These are phyloP conservation scores for Porites lobata DNA, from an alignment of 92 coral and sea anemone species.

Conservation along the genomic window DNA sequence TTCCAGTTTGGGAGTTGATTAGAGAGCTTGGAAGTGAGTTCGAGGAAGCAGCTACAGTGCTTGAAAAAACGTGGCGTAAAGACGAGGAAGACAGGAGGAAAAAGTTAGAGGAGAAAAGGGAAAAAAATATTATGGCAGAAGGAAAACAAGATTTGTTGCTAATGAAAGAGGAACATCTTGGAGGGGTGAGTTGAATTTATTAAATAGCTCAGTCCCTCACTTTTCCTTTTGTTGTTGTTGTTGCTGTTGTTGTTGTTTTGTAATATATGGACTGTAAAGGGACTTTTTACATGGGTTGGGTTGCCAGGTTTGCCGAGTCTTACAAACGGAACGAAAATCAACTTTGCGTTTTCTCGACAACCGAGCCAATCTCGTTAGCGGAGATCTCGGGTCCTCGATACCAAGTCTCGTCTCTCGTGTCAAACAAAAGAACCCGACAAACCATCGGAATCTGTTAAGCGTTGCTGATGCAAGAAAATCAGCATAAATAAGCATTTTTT, in stretches of 20 bases:
- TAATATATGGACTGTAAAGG: too few relatives aligned
- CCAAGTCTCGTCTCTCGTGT: too few relatives aligned
- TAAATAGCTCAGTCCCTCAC: background rate
- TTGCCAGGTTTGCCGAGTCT: too few relatives aligned
- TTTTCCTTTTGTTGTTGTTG: background rate
- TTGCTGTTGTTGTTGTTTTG: background rate
- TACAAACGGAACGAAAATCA: too few relatives aligned
- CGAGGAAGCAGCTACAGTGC: background rate
- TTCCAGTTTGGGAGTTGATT: constrained; percentile 30
- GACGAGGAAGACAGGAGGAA: background rate
- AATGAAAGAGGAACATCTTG: background rate
- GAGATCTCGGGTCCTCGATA: too few relatives aligned
- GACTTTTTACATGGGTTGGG: too few relatives aligned
- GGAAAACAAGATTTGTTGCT: background rate
- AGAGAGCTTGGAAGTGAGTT: constrained; percentile 5
- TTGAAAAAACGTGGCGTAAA: background rate
- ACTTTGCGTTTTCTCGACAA: too few relatives aligned
- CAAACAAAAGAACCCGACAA: too few relatives aligned
- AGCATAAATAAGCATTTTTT: too few relatives aligned
- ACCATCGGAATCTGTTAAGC: too few relatives aligned
- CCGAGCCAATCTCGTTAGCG: too few relatives aligned
- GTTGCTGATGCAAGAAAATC: too few relatives aligned
- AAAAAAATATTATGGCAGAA: background rate
- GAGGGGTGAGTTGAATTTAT: background rate
- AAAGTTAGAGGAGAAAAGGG: background rate